phyloP scores from a whole-genome alignment of 1,140 invertebrate species.

The Papilio glaucus region DNA sequence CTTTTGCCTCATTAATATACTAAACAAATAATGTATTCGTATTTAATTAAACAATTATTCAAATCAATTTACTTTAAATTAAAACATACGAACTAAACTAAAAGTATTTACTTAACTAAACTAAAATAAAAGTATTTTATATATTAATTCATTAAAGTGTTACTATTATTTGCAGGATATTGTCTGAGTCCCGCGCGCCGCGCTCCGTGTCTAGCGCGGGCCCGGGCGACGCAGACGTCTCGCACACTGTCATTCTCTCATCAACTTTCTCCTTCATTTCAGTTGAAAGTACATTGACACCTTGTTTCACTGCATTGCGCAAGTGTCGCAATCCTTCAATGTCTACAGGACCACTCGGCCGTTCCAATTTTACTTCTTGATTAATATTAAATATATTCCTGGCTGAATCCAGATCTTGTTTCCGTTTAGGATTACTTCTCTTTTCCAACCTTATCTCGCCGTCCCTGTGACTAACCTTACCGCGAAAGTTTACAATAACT shows the following conservation, averaged over 20 bases:
- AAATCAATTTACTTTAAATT: neutral
- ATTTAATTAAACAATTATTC: neutral
- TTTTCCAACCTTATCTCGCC: conserved; percentile 72
- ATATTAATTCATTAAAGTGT: conserved; percentile 2
- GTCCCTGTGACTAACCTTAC: conserved; percentile 69
- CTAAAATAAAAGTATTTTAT: no score
- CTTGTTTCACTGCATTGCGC: conserved; percentile 3
- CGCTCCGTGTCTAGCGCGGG: neutral
- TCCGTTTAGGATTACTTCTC: conserved; percentile 52
- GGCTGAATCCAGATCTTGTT: conserved; percentile 47
- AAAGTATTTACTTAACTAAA: no score
- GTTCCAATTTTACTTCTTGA: conserved; percentile 76
- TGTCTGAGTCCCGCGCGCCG: neutral
- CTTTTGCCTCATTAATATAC: neutral
- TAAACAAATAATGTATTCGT: neutral
- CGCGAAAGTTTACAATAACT: conserved; percentile 78
- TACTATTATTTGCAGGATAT: conserved; percentile 1
- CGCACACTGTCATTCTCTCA: neutral
- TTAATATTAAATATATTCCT: conserved; percentile 78
- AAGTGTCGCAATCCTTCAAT: conserved; percentile 51
- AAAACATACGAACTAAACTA: neutral
- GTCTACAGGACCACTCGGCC: conserved; percentile 46
- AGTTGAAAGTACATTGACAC: neutral
- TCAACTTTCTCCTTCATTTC: conserved; percentile 10
- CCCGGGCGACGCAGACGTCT: neutral